Conservation (phyloP, 2,888 invertebrate species). For the Cataglyphis cursor region DNA sequence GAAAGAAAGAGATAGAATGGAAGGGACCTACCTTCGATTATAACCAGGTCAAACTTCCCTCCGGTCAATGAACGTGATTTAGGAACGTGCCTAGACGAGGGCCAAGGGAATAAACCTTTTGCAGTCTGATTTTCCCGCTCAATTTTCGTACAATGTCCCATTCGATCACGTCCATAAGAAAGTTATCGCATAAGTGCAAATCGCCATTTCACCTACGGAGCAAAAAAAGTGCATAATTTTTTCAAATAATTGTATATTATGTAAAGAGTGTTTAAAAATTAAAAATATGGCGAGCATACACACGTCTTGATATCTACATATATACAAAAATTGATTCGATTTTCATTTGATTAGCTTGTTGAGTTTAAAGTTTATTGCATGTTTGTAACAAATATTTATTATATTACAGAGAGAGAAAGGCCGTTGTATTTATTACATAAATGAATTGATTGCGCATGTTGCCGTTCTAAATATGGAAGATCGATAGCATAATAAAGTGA, state of each 20-base stretch:
- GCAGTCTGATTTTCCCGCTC: slow-evolving; percentile 35
- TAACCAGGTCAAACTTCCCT: slow-evolving; percentile 55
- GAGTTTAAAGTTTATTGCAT: neutral
- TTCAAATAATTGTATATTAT: neutral
- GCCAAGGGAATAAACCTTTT: slow-evolving; percentile 43
- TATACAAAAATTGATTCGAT: neutral
- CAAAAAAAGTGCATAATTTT: slow-evolving; percentile 22
- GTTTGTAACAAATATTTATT: neutral
- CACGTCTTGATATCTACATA: neutral
- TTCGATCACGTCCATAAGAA: slow-evolving; percentile 57
- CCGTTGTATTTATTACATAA: slow-evolving; percentile 11
- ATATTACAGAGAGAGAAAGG: neutral
- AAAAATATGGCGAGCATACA: neutral
- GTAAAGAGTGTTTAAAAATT: neutral
- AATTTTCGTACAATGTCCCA: slow-evolving; percentile 49
- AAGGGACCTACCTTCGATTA: slow-evolving; percentile 49
- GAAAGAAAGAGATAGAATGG: neutral
- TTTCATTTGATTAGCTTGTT: neutral
- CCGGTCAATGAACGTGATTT: slow-evolving; percentile 58
- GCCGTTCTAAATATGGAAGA: slow-evolving; percentile 22
- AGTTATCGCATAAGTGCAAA: slow-evolving; percentile 14
- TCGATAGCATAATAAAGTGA: slow-evolving; percentile 39
- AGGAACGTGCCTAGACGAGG: slow-evolving; percentile 41
- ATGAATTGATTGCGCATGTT: slow-evolving; percentile 4
- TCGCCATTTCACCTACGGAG: slow-evolving; percentile 59